Evolutionary conservation across 1,140 invertebrate genomes (phyloP), one percentile per base, ranked within the genome.

Genomic region (Drosophila arawakana): DNA sequence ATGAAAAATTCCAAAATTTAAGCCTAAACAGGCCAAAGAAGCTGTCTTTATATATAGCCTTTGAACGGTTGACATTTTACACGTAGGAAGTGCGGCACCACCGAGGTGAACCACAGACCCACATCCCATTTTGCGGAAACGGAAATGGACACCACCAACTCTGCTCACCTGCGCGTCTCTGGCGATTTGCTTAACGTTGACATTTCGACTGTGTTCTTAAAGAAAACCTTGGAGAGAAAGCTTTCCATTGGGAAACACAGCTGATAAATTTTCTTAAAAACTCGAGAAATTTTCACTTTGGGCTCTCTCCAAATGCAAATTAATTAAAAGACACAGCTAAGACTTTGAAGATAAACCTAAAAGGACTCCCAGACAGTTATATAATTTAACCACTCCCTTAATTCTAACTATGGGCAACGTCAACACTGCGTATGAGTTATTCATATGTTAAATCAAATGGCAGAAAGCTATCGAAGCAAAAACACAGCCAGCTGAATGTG

Each of bases 261-360:
- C 21, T 57, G 60, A 62, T 59, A 44, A 83, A 83, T 88, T 88
- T 57, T 88, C 83, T 74, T 69, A 43, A 44, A 35, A 18, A 52
- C 61, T 55, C 65, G 41, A 60, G 63, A 61, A 30, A 5, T 30
- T 2, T 6, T 30, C 25, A 30, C 25, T 30, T 5, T 0, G 25
- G 0, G 5, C 4, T 76, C 35, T 54, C 50, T 37, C 82, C 69
- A 76, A 78, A 63, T 71, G 54, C 49, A 55, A 80, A 88, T 88
- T 80, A 86, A 88, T 88, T 86, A 86, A 86, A 83, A 80, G 69
- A 73, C 76, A 71, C 72, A 81, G 72, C 72, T 75, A 60, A 15
- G 25, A 46, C 13, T 15, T 44, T 21, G 43, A 46, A 73, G 73
- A 73, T 47, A 39, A 13, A 68, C 62, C 66, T 72, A 62, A 50